Evolutionary conservation across 2,113 vertebrate genomes (phyloP).

Genomic region (Dasyornis broadbenti): DNA sequence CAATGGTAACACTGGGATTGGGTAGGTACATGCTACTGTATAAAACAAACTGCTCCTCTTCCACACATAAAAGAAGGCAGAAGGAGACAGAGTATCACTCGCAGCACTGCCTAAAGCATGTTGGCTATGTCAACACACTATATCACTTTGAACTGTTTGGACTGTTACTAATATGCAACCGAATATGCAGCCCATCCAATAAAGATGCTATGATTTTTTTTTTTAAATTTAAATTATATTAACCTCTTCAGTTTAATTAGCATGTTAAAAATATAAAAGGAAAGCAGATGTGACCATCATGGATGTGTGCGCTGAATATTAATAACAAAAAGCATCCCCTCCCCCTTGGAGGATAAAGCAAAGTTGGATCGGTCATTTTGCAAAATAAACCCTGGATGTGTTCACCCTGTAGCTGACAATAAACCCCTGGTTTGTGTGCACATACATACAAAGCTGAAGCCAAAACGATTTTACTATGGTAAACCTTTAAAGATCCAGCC

Average conservation of each 20-base stretch:
- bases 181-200: conserved; percentile 64
- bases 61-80: conserved; percentile 12
- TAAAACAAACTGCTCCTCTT: conserved; percentile 1
- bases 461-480: background rate
- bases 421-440: background rate
- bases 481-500: conserved; percentile 2
- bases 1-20: background rate
- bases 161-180: conserved; percentile 68
- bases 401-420: background rate
- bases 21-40: background rate
- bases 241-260: conserved; percentile 57
- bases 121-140: conserved; percentile 75
- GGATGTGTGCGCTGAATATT: background rate
- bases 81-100: conserved; percentile 65
- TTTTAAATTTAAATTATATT: conserved; percentile 48
- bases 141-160: conserved; percentile 67
- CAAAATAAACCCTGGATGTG: conserved; percentile 14
- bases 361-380: conserved; percentile 2
- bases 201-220: conserved; percentile 7
- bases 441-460: background rate
- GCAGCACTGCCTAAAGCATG: conserved; percentile 68
- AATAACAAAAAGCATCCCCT: conserved; percentile 27
- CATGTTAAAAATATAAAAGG: conserved; percentile 41
- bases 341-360: conserved; percentile 44
- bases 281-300: conserved; percentile 48